phyloP scores from a whole-genome alignment of 2,888 invertebrate genomes.

The Limenitis camilla region DNA sequence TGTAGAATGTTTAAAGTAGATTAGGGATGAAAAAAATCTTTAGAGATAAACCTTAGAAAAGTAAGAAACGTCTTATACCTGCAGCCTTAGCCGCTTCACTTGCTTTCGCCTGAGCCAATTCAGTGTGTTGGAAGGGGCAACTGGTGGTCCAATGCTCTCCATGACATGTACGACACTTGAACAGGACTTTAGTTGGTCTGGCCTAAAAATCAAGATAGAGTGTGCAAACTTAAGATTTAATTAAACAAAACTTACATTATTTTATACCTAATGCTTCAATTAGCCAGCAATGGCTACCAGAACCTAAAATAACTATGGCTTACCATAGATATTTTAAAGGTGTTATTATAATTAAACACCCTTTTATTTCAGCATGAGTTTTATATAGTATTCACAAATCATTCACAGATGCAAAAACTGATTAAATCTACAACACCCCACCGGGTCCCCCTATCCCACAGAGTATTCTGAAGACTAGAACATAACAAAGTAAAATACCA shows the following conservation, averaged over 20 bases:
- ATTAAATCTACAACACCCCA: too few relatives aligned
- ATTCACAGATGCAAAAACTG: too few relatives aligned
- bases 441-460: too few relatives aligned
- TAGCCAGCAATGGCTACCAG: not conserved
- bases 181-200: constrained; percentile 79
- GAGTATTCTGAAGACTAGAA: too few relatives aligned
- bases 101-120: constrained; percentile 79
- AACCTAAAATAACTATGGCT: too few relatives aligned
- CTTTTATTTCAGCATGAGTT: too few relatives aligned
- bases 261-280: not conserved
- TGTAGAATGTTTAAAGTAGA: too few relatives aligned
- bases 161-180: constrained; percentile 92
- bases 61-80: constrained; percentile 34
- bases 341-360: too few relatives aligned
- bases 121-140: constrained; percentile 97
- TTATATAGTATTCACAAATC: too few relatives aligned
- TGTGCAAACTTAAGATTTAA: too few relatives aligned
- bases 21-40: not conserved
- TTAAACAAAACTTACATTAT: too few relatives aligned
- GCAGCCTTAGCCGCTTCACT: constrained; percentile 55
- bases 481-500: not conserved
- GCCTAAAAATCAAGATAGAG: constrained; percentile 37
- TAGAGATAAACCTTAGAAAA: not conserved
- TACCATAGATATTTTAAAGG: too few relatives aligned
- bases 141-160: constrained; percentile 99